phyloP scores from a whole-genome alignment of 2,113 vertebrate species.

The Proterorhinus semilunaris region DNA sequence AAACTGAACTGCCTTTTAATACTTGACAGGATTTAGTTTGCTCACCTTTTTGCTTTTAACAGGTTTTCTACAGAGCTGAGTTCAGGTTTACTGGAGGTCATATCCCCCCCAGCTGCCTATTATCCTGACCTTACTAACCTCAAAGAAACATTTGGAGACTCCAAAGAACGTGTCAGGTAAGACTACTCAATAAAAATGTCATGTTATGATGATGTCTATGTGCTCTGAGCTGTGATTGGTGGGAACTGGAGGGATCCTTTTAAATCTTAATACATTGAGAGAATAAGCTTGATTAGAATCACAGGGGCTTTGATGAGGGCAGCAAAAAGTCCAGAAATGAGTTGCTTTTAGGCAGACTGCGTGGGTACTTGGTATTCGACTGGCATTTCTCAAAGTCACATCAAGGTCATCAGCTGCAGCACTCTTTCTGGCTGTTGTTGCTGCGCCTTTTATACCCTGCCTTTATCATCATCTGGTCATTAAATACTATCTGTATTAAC shows the following conservation, averaged over 20 bases:
- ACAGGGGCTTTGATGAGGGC: constrained; percentile 33
- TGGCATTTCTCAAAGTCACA: constrained; percentile 69
- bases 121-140: constrained; percentile 92
- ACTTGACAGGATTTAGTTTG: not conserved
- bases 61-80: constrained; percentile 93
- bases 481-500: constrained; percentile 43
- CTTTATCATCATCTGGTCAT: constrained; percentile 33
- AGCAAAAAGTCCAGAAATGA: constrained; percentile 49
- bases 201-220: not conserved
- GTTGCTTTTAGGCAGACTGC: constrained; percentile 58
- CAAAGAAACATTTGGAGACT: constrained; percentile 97
- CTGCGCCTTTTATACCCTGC: constrained; percentile 37
- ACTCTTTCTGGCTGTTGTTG: constrained; percentile 34
- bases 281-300: constrained; percentile 13
- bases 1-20: not conserved
- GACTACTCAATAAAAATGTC: constrained; percentile 11
- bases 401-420: constrained; percentile 65
- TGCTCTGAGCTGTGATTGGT: not conserved
- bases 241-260: constrained; percentile 8
- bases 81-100: constrained; percentile 94
- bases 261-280: constrained; percentile 22
- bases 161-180: constrained; percentile 93
- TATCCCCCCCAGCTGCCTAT: constrained; percentile 90
- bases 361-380: constrained; percentile 67
- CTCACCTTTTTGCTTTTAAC: constrained; percentile 41